Percentiles rank a stretch among this genome's conserved stretches.
Evolutionary conservation across 2,888 invertebrate species (phyloP).

Genomic region (Clunio marinus): DNA sequence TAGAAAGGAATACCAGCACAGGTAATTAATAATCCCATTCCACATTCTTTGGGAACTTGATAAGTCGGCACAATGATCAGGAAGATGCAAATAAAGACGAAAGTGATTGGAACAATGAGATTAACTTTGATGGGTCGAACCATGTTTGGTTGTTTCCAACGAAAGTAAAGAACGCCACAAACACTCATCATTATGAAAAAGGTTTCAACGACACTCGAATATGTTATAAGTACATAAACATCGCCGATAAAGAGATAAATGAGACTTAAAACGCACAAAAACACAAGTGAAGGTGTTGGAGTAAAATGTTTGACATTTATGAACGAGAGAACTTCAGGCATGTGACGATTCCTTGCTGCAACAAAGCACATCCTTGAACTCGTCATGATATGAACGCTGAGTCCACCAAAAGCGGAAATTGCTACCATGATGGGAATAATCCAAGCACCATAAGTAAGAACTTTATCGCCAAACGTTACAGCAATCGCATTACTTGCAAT

Average conservation of each 20-base stretch:
- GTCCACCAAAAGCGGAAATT: slow-evolving; percentile 85
- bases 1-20: slow-evolving; percentile 80
- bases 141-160: slow-evolving; percentile 74
- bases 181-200: slow-evolving; percentile 86
- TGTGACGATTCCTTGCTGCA: slow-evolving; percentile 84
- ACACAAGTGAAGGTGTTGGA: slow-evolving; percentile 75
- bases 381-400: slow-evolving; percentile 93
- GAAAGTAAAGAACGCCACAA: slow-evolving; percentile 75
- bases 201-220: slow-evolving; percentile 88
- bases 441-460: slow-evolving; percentile 68
- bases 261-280: slow-evolving; percentile 79
- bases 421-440: slow-evolving; percentile 89
- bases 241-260: slow-evolving; percentile 80
- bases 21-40: slow-evolving; percentile 73
- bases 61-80: slow-evolving; percentile 74
- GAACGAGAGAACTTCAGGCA: slow-evolving; percentile 74
- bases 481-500: slow-evolving; percentile 90
- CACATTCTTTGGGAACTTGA: slow-evolving; percentile 68
- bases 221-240: slow-evolving; percentile 81
- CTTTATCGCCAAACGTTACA: slow-evolving; percentile 78
- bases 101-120: slow-evolving; percentile 66
- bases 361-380: slow-evolving; percentile 89
- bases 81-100: slow-evolving; percentile 72
- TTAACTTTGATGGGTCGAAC: slow-evolving; percentile 77
- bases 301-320: slow-evolving; percentile 71